Percentiles rank a stretch among this genome's conserved stretches.
These are phyloP conservation scores for Loxodonta africana DNA, from an alignment of 2,113 vertebrate species.

Conservation along the genomic window DNA sequence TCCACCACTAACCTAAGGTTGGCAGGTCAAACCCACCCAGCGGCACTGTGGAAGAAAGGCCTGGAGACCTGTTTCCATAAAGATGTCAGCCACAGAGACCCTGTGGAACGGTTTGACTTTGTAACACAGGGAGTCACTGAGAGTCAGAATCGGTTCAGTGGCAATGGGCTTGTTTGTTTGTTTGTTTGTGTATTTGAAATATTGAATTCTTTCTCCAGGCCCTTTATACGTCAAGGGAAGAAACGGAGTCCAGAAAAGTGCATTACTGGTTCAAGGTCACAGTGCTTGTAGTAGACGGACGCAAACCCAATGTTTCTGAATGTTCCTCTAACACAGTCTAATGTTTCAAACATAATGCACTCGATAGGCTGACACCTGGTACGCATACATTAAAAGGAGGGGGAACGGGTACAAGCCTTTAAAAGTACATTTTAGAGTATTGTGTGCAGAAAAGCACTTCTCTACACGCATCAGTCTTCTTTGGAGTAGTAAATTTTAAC, in stretches of 20 bases:
- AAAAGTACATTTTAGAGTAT: too few species aligned
- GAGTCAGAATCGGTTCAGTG: background rate
- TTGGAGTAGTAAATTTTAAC: background rate
- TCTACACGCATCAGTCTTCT: background rate
- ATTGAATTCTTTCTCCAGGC: background rate
- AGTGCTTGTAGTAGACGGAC: accelerated
- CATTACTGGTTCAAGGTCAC: background rate
- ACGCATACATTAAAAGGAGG: accelerated
- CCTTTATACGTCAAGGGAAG: background rate
- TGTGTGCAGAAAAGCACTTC: background rate
- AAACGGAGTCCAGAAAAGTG: background rate
- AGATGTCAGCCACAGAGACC: background rate
- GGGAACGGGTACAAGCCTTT: accelerated
- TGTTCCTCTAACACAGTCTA: accelerated
- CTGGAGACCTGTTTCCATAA: background rate
- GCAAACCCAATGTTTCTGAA: background rate
- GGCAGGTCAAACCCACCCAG: background rate
- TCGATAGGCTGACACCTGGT: accelerated
- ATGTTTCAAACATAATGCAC: background rate
- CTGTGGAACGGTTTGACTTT: background rate
- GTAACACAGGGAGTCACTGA: background rate
- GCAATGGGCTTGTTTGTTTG: background rate
- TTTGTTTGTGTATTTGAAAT: background rate
- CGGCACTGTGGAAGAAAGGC: background rate
- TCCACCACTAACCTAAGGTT: background rate